A percentile compares a stretch with the other conserved stretches of the same genome.
Evolutionary conservation across 2,888 invertebrate genomes (phyloP).

Genomic region (Oscheius sp.): DNA sequence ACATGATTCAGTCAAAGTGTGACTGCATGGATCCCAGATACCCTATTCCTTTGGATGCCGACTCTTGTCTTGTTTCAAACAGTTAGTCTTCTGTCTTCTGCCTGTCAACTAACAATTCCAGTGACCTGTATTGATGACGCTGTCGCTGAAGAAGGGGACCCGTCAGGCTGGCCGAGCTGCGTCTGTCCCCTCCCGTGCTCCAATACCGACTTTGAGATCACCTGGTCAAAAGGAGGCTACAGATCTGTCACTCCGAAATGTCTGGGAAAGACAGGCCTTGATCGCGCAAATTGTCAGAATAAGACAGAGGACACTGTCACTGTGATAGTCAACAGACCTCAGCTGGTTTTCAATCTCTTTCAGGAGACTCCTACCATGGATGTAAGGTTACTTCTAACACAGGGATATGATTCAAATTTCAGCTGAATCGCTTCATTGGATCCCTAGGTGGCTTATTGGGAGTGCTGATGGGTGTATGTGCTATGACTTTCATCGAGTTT

Average conservation of each 20-base stretch:
- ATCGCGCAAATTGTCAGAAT: background rate
- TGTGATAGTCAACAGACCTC: conserved; percentile 39
- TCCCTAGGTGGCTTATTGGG: conserved; percentile 29
- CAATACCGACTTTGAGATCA: conserved; percentile 48
- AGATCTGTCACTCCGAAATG: background rate
- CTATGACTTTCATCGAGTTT: conserved; percentile 33
- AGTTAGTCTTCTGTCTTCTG: conserved; percentile 31
- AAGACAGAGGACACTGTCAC: conserved; percentile 40
- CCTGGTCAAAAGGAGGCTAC: conserved; percentile 44
- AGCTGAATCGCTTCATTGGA: conserved; percentile 26
- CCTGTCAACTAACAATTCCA: background rate
- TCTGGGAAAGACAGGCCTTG: background rate
- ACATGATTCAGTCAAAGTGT: conserved; percentile 46
- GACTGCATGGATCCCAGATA: conserved; percentile 63
- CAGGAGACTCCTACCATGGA: conserved; percentile 46
- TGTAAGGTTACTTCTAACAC: conserved; percentile 14
- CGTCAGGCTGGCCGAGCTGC: conserved; percentile 55
- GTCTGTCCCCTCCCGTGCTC: conserved; percentile 58
- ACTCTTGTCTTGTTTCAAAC: conserved; percentile 46
- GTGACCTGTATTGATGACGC: conserved; percentile 53
- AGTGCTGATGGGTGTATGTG: conserved; percentile 32
- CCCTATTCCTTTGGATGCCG: conserved; percentile 42
- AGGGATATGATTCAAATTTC: background rate
- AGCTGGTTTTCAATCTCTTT: conserved; percentile 42
- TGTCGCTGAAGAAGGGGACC: conserved; percentile 48